Conservation (phyloP, 2,888 invertebrate genomes). For the Tortricodes alternella region DNA sequence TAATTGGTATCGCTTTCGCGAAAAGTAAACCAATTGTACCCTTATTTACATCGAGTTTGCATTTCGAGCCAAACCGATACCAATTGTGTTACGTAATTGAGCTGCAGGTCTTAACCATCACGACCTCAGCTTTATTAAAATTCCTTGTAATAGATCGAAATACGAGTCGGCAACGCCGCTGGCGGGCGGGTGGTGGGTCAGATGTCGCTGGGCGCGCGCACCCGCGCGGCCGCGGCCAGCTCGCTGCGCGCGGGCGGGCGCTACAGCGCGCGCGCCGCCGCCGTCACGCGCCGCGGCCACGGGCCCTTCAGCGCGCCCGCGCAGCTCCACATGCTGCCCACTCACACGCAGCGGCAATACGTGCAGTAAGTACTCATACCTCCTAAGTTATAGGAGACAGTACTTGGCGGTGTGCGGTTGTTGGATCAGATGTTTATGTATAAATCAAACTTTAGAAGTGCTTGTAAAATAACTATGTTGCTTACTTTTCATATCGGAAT, state of each 20-base stretch:
- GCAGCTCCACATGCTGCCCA: constrained; percentile 87
- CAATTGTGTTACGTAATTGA: no score
- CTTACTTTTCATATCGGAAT: no score
- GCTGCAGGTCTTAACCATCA: no score
- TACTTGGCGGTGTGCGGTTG: no score
- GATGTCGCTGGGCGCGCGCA: constrained; percentile 93
- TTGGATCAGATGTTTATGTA: no score
- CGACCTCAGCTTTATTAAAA: not conserved
- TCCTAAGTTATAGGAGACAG: constrained; percentile 23
- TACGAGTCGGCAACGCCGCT: constrained; percentile 62
- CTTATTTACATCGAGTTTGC: no score
- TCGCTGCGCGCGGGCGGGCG: constrained; percentile 92
- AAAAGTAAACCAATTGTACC: no score
- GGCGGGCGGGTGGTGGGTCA: constrained; percentile 85
- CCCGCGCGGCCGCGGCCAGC: constrained; percentile 94
- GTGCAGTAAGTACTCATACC: constrained; percentile 64
- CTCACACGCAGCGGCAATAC: constrained; percentile 72
- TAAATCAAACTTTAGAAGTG: no score
- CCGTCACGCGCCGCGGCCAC: constrained; percentile 92
- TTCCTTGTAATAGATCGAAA: constrained; percentile 60
- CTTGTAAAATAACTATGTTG: no score
- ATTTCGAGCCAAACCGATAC: no score
- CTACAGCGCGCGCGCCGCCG: constrained; percentile 95
- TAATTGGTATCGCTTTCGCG: no score
- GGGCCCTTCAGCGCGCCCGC: constrained; percentile 94